These are phyloP conservation scores for Crotalus horridus DNA, from an alignment of 2,113 vertebrate species.

Conservation along the genomic window DNA sequence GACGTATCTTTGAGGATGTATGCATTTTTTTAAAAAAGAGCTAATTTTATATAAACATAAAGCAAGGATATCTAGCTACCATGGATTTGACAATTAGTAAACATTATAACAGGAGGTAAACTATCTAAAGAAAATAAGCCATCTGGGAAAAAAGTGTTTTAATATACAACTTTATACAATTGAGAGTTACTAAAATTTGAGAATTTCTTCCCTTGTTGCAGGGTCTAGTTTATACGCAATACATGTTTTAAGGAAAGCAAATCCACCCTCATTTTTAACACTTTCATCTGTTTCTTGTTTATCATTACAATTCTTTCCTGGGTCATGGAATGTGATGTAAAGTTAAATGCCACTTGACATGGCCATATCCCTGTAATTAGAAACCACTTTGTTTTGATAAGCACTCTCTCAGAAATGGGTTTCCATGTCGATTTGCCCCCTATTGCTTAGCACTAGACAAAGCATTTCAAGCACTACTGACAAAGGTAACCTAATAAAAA, in stretches of 20 bases:
- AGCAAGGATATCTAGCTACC: not conserved
- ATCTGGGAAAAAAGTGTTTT: not conserved
- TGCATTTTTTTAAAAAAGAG: not conserved
- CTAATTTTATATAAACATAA: not conserved
- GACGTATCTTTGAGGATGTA: not conserved
- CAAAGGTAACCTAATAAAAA: slow-evolving; percentile 4
- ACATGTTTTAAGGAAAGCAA: not conserved
- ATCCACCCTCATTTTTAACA: not conserved
- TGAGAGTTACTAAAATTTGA: not conserved
- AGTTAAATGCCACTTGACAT: not conserved
- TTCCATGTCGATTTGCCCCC: not conserved
- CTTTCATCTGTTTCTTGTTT: not conserved
- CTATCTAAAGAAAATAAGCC: not conserved
- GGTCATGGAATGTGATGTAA: not conserved
- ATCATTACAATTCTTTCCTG: slow-evolving; percentile 8
- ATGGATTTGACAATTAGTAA: not conserved
- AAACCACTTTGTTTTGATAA: slow-evolving; percentile 3
- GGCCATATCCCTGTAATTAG: slow-evolving; percentile 1
- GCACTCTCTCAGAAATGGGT: not conserved
- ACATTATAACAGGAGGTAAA: not conserved
- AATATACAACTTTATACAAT: not conserved
- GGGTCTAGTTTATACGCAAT: not conserved
- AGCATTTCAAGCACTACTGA: slow-evolving; percentile 19
- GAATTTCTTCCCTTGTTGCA: not conserved
- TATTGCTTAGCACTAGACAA: slow-evolving; percentile 13